phyloP scores from a whole-genome alignment of 1,140 invertebrate genomes.

The Ceratoteleas bidentatus region DNA sequence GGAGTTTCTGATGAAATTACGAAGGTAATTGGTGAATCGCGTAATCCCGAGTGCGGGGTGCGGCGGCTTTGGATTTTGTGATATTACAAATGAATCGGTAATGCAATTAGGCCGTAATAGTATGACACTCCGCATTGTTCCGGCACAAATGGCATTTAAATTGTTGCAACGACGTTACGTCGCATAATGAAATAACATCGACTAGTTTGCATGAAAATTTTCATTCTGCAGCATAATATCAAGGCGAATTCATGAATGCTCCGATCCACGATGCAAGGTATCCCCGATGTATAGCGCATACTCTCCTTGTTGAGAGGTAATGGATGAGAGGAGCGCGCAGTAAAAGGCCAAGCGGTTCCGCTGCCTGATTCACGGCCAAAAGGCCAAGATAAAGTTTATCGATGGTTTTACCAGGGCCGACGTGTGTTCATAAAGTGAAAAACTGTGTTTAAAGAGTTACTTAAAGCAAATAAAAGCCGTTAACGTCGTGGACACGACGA shows the following conservation, averaged over 20 bases:
- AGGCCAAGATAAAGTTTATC: conserved; percentile 61
- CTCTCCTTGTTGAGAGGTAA: conserved; percentile 61
- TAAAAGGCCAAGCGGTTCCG: conserved; percentile 60
- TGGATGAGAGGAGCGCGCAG: conserved; percentile 50
- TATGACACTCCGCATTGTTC: conserved; percentile 22
- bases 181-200: conserved; percentile 33
- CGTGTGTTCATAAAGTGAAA: conserved; percentile 60
- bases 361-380: conserved; percentile 61
- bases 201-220: conserved; percentile 43
- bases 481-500: conserved; percentile 23
- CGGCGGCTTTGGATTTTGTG: conserved; percentile 1
- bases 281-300: conserved; percentile 45
- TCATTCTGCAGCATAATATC: conserved; percentile 44
- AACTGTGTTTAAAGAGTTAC: conserved; percentile 49
- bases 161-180: conserved; percentile 21
- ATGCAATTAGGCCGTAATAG: conserved; percentile 18
- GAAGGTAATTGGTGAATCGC: conserved; percentile 26
- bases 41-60: background rate
- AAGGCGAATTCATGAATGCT: conserved; percentile 54
- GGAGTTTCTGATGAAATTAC: conserved; percentile 16
- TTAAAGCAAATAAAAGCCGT: conserved; percentile 46
- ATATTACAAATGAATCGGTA: conserved; percentile 33
- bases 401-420: conserved; percentile 47
- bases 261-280: conserved; percentile 52
- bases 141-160: conserved; percentile 28